Conservation (phyloP, 2,113 vertebrate species). For the Propithecus coquereli region DNA sequence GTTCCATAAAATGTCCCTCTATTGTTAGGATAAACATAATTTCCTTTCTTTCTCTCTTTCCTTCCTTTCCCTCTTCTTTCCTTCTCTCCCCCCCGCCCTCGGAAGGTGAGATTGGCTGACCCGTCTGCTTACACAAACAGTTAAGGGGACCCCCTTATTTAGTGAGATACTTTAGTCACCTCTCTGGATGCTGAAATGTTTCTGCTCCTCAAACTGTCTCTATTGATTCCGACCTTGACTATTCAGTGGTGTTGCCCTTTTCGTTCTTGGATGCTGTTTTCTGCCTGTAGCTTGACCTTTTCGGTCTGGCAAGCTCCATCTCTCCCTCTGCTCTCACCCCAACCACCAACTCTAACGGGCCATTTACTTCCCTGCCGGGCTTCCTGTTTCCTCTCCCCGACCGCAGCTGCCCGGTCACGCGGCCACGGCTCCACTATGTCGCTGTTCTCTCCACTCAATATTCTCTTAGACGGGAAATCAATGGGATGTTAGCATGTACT, state of each 20-base stretch:
- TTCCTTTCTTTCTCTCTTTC: not conserved
- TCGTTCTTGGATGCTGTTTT: not conserved
- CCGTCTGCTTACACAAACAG: not conserved
- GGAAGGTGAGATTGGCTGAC: not conserved
- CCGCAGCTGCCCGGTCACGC: not conserved
- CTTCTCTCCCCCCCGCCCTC: too few species aligned
- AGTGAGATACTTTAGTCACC: not conserved
- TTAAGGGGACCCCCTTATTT: not conserved
- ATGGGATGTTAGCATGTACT: not conserved
- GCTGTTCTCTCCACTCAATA: not conserved
- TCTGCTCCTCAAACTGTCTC: slow-evolving; percentile 49
- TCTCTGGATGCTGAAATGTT: not conserved
- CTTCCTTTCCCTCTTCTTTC: too few species aligned
- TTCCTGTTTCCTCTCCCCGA: not conserved
- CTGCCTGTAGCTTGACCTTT: slow-evolving; percentile 39
- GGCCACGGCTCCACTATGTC: not conserved
- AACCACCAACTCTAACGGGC: not conserved
- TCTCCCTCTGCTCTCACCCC: not conserved
- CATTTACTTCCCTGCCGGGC: not conserved
- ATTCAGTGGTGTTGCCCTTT: not conserved
- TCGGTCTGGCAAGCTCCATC: not conserved
- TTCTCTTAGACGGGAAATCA: slow-evolving; percentile 19
- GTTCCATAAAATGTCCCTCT: not conserved
- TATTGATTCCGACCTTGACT: slow-evolving; percentile 32
- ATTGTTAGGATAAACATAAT: not conserved